Conservation (phyloP, 1,140 invertebrate species). For the Limonius californicus region DNA sequence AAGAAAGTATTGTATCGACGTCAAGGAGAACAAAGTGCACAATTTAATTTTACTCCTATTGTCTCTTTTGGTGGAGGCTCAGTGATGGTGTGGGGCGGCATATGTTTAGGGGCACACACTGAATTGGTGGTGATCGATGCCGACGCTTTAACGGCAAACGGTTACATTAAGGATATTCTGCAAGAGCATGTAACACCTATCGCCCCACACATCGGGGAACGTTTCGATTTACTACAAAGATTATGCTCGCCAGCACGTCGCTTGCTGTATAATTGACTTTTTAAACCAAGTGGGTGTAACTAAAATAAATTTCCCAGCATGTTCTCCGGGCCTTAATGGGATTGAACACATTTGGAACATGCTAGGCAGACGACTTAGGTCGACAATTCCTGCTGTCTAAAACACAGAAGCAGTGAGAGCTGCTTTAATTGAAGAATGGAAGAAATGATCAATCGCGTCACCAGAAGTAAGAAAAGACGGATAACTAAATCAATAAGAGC, state of each 20-base stretch:
- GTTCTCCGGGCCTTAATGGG: background rate
- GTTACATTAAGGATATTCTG: conserved; percentile 63
- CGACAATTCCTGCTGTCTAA: too few relatives aligned
- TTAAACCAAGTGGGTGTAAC: too few relatives aligned
- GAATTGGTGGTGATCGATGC: conserved; percentile 41
- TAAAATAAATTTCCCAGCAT: background rate
- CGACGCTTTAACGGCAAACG: conserved; percentile 64
- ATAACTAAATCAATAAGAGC: background rate
- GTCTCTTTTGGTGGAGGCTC: too few relatives aligned
- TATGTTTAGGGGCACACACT: too few relatives aligned
- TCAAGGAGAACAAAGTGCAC: too few relatives aligned
- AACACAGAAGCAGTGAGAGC: too few relatives aligned
- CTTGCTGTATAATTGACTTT: background rate
- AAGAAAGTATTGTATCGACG: too few relatives aligned
- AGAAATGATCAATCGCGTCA: too few relatives aligned
- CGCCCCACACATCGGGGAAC: conserved; percentile 59
- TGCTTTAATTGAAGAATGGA: background rate
- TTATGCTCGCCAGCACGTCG: background rate
- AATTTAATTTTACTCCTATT: too few relatives aligned
- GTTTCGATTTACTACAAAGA: background rate
- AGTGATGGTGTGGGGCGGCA: too few relatives aligned
- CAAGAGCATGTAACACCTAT: conserved; percentile 52
- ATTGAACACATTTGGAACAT: background rate
- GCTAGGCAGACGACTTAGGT: too few relatives aligned
- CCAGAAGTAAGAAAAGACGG: background rate